Evolutionary conservation across 2,888 invertebrate species (phyloP), one percentile per base, ranked within the genome.

Genomic region (Lasioglossum villosulum): DNA sequence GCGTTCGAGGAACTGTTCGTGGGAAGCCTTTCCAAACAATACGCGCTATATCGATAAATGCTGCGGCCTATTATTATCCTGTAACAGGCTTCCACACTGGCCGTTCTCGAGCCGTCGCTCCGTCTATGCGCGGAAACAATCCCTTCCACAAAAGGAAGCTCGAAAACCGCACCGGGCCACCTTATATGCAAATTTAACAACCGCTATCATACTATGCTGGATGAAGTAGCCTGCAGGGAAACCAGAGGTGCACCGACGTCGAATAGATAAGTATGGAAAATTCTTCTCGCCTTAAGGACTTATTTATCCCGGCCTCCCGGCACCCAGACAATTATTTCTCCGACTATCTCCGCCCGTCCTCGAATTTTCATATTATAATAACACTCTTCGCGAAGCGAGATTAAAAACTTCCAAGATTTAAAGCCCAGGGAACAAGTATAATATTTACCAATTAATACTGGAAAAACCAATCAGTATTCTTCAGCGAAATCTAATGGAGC

Each of bases 161-260:
- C 45, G 84, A 78, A 84, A 86, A 88, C 75, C 78, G 74, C 80
- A 45, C 70, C 76, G 80, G 76, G 79, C 80, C 86, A 84, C 84
- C 90, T 89, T 90, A 75, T 88, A 90, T 89, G 89, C 88, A 90
- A 89, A 89, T 89, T 84, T 73, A 78, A 90, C 84, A 72, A 71
- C 70, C 75, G 75, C 77, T 74, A 76, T 81, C 82, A 75, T 81
- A 70, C 42, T 12, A 5, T 45, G 70, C 27, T 59, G 75, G 71
- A 86, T 80, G 82, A 86, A 81, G 78, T 82, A 77, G 74, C 80
- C 72, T 70, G 77, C 74, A 66, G 84, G 83, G 83, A 81, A 77
- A 79, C 10, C 79, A 27, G 83, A 78, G 71, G 77, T 52, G 45
- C 48, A 77, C 73, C 80, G 68, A 42, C 78, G 48, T 45, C 75